Evolutionary conservation across 2,113 vertebrate genomes (phyloP), one percentile per base, ranked within the genome.

Genomic region (Bettongia penicillata): DNA sequence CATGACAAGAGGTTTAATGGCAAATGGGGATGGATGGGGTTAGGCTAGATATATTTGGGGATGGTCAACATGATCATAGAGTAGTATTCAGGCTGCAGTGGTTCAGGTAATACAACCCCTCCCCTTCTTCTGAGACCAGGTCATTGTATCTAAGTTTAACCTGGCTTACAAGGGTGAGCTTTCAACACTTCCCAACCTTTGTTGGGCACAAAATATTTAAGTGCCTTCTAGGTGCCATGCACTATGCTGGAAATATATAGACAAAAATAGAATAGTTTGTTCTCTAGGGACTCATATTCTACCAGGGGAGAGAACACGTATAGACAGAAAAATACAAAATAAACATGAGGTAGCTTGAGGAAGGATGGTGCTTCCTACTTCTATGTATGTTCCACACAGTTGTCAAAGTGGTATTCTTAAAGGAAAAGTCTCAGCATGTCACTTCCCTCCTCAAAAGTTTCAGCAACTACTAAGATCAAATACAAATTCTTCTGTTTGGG

Each of bases 401-500:
- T 55, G 77, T 50, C 50, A 91, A 84, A 84, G n/a, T 84, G 19
- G 7, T 23, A 84, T 84, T 84, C 52, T 94, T 50, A 95, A 9
- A 94, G 37, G 11, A 91, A 25, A 51, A 37, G 43, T 91, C 93
- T 90, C 51, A 43, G 19, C n/a, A 11, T 84, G 37, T 24, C 57
- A 51, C 52, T 55, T 90, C 55, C 48, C 52, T 92, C 14, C 48
- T 49, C 77, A 77, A 90, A 95, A 93, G n/a, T 23, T 53, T 93
- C 10, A n/a, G 49, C 25, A 53, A 51, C 50, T 51, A 31, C 90
- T 77, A 43, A 55, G 2, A 43, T 23, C 53, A 84, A 93, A 84
- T 48, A 24, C 43, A 90, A 43, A 90, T 19, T 50, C 61, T 26
- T 77, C 49, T 94, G 77, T 10, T 43, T 43, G 2, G n/a, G 16